A percentile compares a stretch with the other conserved stretches of the same genome.
phyloP scores from a whole-genome alignment of 1,140 invertebrate genomes.

The Metaphire vulgaris region DNA sequence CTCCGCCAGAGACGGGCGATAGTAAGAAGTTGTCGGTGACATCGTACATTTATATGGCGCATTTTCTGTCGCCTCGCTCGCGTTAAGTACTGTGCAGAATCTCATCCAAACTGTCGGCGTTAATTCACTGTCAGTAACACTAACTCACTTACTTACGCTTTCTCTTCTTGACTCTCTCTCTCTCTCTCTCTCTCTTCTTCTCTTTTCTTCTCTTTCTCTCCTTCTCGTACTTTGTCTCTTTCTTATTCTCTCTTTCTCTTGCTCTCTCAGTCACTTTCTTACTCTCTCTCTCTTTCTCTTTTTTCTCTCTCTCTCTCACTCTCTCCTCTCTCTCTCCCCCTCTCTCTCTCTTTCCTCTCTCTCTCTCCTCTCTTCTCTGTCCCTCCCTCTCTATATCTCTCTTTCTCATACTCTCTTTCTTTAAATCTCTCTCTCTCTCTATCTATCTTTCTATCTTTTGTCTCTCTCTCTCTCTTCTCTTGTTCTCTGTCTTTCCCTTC shows the following conservation, averaged over 20 bases:
- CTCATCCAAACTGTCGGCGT: no score
- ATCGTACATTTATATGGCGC: no score
- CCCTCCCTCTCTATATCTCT: neutral
- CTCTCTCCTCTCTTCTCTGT: neutral
- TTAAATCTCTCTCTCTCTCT: neutral
- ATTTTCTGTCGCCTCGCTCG: no score
- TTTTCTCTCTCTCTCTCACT: neutral
- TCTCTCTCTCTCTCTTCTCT: neutral
- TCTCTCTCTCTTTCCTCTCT: neutral
- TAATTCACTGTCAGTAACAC: no score
- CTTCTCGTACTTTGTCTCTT: neutral
- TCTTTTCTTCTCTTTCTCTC: neutral
- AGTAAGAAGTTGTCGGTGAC: no score
- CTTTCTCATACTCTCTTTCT: neutral
- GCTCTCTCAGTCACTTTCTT: neutral
- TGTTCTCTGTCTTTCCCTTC: neutral
- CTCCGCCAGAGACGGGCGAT: no score
- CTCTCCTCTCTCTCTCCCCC: neutral
- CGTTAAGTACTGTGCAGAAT: no score
- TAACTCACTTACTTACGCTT: neutral
- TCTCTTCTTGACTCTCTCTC: neutral
- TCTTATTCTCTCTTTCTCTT: neutral
- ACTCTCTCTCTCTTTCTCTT: neutral
- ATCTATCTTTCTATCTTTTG: neutral
- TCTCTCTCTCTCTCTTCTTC: neutral